Evolutionary conservation across 2,888 invertebrate species (phyloP), one percentile per base, ranked within the genome.

Genomic region (Drosophila tripunctata): DNA sequence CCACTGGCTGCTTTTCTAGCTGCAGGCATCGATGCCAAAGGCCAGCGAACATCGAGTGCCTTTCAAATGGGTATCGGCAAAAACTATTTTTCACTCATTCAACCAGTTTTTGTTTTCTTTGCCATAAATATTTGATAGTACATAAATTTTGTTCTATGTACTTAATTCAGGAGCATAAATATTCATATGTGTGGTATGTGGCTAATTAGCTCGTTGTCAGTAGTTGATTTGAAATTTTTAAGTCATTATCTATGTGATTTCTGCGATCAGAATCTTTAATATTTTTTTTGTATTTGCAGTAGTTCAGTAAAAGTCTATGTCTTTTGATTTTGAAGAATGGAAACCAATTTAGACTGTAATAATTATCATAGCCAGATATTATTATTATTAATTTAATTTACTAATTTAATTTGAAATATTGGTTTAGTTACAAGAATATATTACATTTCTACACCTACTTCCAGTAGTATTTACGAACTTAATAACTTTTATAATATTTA

Each of bases 1-100:
- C 47, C 36, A 35, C 17, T 51, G 40, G 33, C 31, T 57, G 54
- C 36, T 35, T 19, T 36, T 43, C 33, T 33, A 35, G 30, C 45
- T 38, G 30, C 44, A 47, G 54, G 41, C 58, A 43, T 33, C 44
- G 35, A 55, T 55, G 66, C 64, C 62, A 73, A 56, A 77, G 65
- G 61, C 66, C 54, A 58, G 36, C 27, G 21, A 41, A 8, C 1
- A 12, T 31, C 10, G 57, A 52, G 44, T 40, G 60, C 17, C 35
- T 60, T 67, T 62, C 22, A 31, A 43, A 57, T 54, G 56, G 50
- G 54, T 70, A 57, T 44, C 15, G 30, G n/a, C 57, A 36, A 45
- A 47, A 47, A 51, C 10, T 22, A 47, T 54, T 67, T 67, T 62
- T 48, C 5, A 19, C 35, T 31, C 12, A 15, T 40, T n/a, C 27